Evolutionary conservation across 2,888 invertebrate species (phyloP), one percentile per base, ranked within the genome.

Genomic region (Tenthredo notha): DNA sequence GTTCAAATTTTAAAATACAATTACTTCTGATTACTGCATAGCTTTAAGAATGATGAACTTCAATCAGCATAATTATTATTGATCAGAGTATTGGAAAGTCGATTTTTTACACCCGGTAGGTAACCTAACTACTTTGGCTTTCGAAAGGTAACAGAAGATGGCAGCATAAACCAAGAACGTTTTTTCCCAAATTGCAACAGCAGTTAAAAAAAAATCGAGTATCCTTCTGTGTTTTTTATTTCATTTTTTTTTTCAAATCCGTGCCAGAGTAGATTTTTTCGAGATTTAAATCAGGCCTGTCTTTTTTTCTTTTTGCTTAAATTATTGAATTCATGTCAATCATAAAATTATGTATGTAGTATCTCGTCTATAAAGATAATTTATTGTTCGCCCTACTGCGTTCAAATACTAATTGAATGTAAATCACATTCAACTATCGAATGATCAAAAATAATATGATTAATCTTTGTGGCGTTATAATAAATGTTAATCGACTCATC

Each of bases 101-200:
- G 47, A 61, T 61, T 80, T 37, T n/a, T 37, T 7, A 80, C 78
- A 61, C 61, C 61, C 80, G 40, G 80, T 80, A 37, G 58, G 61
- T 80, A 61, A 61, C 61, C 40, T 25, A 25, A 40, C 29, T 58
- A 61, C 3, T 40, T 37, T 40, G 6, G 61, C 40, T 80, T 58
- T 40, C 40, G 40, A 58, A 61, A 61, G 40, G 80, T 61, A 58
- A 58, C 80, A 25, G 10, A 61, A 80, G 80, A 43, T 80, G 80
- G 80, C 80, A 80, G 80, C 61, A 80, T 80, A 61, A 12, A 80
- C 40, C 40, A 33, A 80, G 37, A 40, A 33, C 37, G 15, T 80
- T 80, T 61, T 61, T 12, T 37, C 12, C 33, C 33, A 33, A 67
- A 67, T 43, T 74, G 21, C n/a, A 74, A 21, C 40, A 70, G 33